These are phyloP conservation scores for Mactromeris polynyma DNA, from an alignment of 2,888 invertebrate genomes.

Conservation along the genomic window DNA sequence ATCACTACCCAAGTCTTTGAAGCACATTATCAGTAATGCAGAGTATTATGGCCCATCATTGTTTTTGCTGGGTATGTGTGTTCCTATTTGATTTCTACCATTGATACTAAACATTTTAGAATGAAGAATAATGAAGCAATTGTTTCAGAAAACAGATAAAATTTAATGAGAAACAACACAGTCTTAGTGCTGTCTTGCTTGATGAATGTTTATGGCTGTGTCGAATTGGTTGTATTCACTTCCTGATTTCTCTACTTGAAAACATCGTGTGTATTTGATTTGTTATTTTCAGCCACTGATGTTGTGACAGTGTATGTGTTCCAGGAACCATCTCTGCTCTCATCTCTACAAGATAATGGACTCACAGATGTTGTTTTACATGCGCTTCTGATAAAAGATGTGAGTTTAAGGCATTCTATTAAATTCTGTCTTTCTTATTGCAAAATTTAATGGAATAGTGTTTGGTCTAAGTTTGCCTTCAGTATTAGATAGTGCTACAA, in stretches of 20 bases:
- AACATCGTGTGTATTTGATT: too few species aligned
- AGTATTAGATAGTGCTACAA: too few species aligned
- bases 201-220: too few species aligned
- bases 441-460: too few species aligned
- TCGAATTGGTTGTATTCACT: too few species aligned
- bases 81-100: background rate
- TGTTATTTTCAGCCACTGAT: conserved; percentile 89
- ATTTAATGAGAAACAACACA: too few species aligned
- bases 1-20: conserved; percentile 92
- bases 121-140: background rate
- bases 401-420: conserved; percentile 85
- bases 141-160: too few species aligned
- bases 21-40: conserved; percentile 94
- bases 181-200: too few species aligned
- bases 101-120: background rate
- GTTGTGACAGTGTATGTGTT: conserved; percentile 94
- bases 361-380: conserved; percentile 94
- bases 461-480: too few species aligned
- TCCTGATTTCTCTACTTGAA: too few species aligned
- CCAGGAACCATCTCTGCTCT: conserved; percentile 93
- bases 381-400: conserved; percentile 94
- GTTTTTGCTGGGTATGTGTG: conserved; percentile 91
- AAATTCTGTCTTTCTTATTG: too few species aligned
- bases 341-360: conserved; percentile 94
- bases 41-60: conserved; percentile 96